Base-by-base conservation (phyloP, 2,888 invertebrate species). In the Eristalis arbustorum region DNA sequence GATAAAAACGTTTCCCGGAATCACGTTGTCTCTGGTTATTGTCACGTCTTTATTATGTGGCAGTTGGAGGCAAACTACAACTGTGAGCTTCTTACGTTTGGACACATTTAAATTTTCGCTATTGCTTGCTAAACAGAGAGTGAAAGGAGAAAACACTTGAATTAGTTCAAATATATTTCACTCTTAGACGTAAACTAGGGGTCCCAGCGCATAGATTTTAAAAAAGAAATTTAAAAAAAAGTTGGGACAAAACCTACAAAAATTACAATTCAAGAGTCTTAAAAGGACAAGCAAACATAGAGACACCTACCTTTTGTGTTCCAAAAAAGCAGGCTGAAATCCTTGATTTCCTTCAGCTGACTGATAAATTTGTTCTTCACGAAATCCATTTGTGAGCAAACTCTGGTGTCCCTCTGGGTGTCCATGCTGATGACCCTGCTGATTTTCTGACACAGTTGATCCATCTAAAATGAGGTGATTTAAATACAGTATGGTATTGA, bases 91-190 rank as follows among this genome's bases (percentile, higher is more conserved):
- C 14, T 80, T 42, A 2, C 72, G 49, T 0, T 59, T 63, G 1
- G 84, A 68, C 2, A 84, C 49, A 68, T 81, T 81, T 11, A 81
- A 56, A 11, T 77, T 76, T n/a, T 84, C 84, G 4, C 68, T 62
- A n/a, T 81, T 77, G 22, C 81, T 76, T n/a, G 81, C 84, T 84
- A 11, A n/a, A 73, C n/a, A 34, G 5, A 23, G n/a, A n/a, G 42
- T 1, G 4, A n/a, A 18, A 42, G 2, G 6, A 42, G 25, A 25
- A 25, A 25, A 25, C 1, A n/a, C n/a, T n/a, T 25, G 3, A 25
- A 25, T 25, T 25, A 3, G 25, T 25, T 25, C 3, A 25, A 25
- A 25, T n/a, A n/a, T n/a, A n/a, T n/a, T n/a, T n/a, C n/a, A n/a
- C n/a, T n/a, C n/a, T n/a, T n/a, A n/a, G n/a, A n/a, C n/a, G n/a